phyloP scores from a whole-genome alignment of 2,113 vertebrate species.

The Sinocyclocheilus anophthalmus region DNA sequence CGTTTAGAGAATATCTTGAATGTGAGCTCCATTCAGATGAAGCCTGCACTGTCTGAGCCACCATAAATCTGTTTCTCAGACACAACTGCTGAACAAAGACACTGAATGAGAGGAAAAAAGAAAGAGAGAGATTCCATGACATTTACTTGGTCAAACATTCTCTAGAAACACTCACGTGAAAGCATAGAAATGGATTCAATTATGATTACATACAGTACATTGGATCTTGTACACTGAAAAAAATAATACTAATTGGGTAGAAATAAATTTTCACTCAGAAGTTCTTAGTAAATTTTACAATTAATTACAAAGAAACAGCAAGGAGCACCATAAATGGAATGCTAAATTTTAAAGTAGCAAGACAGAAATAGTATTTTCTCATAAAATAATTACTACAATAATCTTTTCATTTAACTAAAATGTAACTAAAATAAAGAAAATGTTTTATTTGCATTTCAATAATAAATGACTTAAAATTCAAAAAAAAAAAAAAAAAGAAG shows the following conservation, averaged over 20 bases:
- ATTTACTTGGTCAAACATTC: not conserved
- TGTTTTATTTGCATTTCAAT: not conserved
- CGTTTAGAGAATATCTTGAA: conserved; percentile 4
- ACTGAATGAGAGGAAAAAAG: not conserved
- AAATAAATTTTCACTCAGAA: no score
- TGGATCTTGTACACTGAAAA: no score
- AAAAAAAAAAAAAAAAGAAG: no score
- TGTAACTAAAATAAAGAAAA: not conserved
- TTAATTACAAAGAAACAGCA: no score
- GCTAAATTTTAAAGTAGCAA: no score
- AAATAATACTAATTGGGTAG: no score
- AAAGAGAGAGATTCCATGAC: conserved; percentile 9
- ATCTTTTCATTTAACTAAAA: not conserved
- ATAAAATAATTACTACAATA: no score
- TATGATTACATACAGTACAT: no score
- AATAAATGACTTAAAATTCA: not conserved
- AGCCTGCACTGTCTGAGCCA: not conserved
- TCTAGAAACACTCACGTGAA: not conserved
- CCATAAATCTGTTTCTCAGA: conserved; percentile 27
- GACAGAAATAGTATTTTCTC: no score
- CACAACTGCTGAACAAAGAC: conserved; percentile 11
- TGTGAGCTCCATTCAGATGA: conserved; percentile 24
- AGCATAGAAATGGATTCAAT: not conserved
- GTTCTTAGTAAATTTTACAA: no score
- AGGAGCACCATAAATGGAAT: no score